Evolutionary conservation across 2,888 invertebrate genomes (phyloP), one percentile per base, ranked within the genome.

Genomic region (Dysmachus trigonus): DNA sequence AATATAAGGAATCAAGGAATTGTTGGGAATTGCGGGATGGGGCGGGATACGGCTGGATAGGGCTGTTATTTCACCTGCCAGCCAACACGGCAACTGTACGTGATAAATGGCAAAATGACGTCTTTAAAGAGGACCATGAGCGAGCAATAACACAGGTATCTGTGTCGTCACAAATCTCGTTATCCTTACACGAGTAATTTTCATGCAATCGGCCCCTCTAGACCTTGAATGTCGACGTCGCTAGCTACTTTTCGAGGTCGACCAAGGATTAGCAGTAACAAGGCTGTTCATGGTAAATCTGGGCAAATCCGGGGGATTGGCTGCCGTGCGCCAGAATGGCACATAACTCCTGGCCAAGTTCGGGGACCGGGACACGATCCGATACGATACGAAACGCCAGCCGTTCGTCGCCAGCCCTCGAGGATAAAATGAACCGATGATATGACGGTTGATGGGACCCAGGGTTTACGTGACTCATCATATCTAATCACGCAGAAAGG

Each of bases 401-500:
- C n/a, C n/a, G n/a, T n/a, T n/a, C n/a, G n/a, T n/a, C n/a, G 15
- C 13, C 38, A 41, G 3, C 38, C 15, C 38, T 10, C 38, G 13
- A 13, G 38, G 38, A 38, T 38, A 53, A 15, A 53, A 7, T 7
- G 22, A 53, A 2, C 53, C 53, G 53, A 18, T 62, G 27, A 41
- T 41, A 13, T 62, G 10, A 15, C 31, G 31, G 30, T 33, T 73
- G 31, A 33, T 73, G 7, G 33, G 31, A 33, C 8, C 8, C 73
- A n/a, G 10, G 8, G 18, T 5, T 73, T 73, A 51, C 79, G 51
- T 79, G 51, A 47, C 51, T 79, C 79, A 47, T 79, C 27, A 79
- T 79, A 79, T 51, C 31, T 79, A 79, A 41, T 76, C 76, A 76
- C 76, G 35, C 76, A 41, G 41, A 51, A 62, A 79, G 51, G 79